Percentiles rank a stretch among this genome's conserved stretches.
Evolutionary conservation across 2,888 invertebrate genomes (phyloP).

Genomic region (Clivina fossor): DNA sequence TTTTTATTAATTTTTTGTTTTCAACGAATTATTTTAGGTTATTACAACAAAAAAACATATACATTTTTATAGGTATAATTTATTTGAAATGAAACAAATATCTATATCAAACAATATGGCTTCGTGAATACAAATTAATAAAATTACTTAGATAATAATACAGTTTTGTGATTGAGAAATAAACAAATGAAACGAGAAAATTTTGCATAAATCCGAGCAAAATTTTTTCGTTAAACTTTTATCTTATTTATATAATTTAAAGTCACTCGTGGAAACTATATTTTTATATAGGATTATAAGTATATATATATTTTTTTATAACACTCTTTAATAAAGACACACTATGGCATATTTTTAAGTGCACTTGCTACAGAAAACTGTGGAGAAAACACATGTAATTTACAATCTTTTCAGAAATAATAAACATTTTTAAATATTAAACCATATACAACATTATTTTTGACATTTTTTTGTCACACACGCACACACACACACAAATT

Average conservation of each 20-base stretch:
- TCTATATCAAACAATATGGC: conserved; percentile 31
- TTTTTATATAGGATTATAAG: neutral
- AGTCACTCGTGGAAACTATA: conserved; percentile 14
- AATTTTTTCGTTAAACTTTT: conserved; percentile 11
- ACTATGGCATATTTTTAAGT: conserved; percentile 43
- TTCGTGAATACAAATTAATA: conserved; percentile 30
- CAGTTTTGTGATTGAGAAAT: conserved; percentile 19
- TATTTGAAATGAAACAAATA: conserved; percentile 28
- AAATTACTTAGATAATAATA: conserved; percentile 29
- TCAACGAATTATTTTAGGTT: neutral
- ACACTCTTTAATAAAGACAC: conserved; percentile 30
- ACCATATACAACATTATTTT: conserved; percentile 3
- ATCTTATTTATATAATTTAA: conserved; percentile 15
- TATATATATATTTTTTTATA: conserved; percentile 17
- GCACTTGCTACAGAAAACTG: conserved; percentile 45
- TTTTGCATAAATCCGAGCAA: conserved; percentile 1
- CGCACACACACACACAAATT: conserved; percentile 10
- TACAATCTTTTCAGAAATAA: conserved; percentile 7
- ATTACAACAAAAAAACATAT: neutral
- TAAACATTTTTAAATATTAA: conserved; percentile 18
- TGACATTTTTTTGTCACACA: conserved; percentile 10
- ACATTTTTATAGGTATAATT: conserved; percentile 9
- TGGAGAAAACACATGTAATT: conserved; percentile 37
- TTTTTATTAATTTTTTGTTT: neutral
- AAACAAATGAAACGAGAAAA: conserved; percentile 11